A percentile compares a stretch with the other conserved stretches of the same genome.
Evolutionary conservation across 35 echinoderm and acorn worm genomes (phyloP).

Genomic region (Apostichopus japonicus): DNA sequence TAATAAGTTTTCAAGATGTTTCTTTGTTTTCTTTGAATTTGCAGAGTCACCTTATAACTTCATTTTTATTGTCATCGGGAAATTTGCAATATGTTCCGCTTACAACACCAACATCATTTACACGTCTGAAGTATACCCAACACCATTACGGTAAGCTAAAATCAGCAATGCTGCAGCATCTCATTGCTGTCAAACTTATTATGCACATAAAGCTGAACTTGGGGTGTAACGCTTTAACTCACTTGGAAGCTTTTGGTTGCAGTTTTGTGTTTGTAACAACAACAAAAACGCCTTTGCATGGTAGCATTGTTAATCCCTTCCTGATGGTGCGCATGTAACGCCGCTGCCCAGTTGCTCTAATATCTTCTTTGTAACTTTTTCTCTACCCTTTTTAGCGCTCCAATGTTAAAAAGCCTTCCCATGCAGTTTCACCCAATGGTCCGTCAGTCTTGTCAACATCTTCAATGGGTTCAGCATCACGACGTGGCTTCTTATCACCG

Average conservation of each 20-base stretch:
- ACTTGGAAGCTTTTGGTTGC: too few species aligned
- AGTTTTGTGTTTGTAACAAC: too few species aligned
- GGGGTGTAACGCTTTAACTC: too few species aligned
- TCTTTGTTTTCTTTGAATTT: not conserved
- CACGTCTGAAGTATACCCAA: conserved; percentile 36
- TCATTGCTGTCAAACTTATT: too few species aligned
- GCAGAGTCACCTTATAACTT: conserved; percentile 41
- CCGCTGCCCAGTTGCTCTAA: too few species aligned
- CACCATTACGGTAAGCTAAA: not conserved
- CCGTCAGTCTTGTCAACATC: not conserved
- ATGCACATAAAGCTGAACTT: too few species aligned
- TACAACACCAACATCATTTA: conserved; percentile 45
- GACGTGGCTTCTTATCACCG: too few species aligned
- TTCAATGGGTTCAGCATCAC: not conserved
- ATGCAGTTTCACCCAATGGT: not conserved
- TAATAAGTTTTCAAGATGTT: too few species aligned
- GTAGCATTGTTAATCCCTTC: not conserved
- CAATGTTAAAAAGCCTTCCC: not conserved
- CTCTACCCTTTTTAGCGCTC: not conserved
- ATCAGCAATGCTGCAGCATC: not conserved
- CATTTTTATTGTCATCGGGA: conserved; percentile 31
- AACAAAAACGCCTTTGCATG: not conserved
- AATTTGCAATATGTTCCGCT: conserved; percentile 40
- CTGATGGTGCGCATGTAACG: not conserved
- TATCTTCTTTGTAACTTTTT: not conserved